Evolutionary conservation across 1,140 invertebrate genomes (phyloP), one percentile per base, ranked within the genome.

Genomic region (Trichogramma pretiosum): DNA sequence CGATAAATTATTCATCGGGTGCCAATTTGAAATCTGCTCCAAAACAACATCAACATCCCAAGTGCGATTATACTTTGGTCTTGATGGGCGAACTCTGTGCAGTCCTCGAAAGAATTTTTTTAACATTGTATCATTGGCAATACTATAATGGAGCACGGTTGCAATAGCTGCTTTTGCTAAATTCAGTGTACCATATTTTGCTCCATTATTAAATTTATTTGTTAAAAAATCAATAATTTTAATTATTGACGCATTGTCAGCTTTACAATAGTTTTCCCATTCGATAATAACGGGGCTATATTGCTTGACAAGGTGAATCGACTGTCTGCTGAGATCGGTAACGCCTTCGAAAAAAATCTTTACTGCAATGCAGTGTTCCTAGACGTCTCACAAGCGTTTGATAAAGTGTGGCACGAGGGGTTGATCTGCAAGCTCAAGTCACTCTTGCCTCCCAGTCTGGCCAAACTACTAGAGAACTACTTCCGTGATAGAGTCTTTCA

Each of bases 161-260:
- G 56, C 52, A 5, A 50, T 48, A 2, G 56, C 57, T 42, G 48
- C 46, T 39, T 36, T 24, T 9, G 11, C 8, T 0, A 37, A 48
- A 47, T 61, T 61, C 13, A 63, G 10, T 0, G 57, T 39, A 1
- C 56, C 50, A 41, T 61, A 60, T 9, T 52, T 53, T 9, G 53
- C 56, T 7, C 52, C 55, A n/a, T 48, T 43, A 8, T 56, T 10
- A 46, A 54, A 61, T 10, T 24, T 2, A 4, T 35, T 13, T 2
- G n/a, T 24, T 23, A 35, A 36, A 18, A 5, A 41, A 5, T 14
- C 14, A 11, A 39, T 3, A n/a, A 39, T 7, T 10, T 1, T 39
- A 39, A 14, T 39, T 7, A 19, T 19, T 24, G 19, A 10, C 11
- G n/a, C n/a, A n/a, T n/a, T 46, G 22, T 47, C 24, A 5, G 4